phyloP scores from a whole-genome alignment of 2,888 invertebrate species.

The Rambutsinella grinnellia region DNA sequence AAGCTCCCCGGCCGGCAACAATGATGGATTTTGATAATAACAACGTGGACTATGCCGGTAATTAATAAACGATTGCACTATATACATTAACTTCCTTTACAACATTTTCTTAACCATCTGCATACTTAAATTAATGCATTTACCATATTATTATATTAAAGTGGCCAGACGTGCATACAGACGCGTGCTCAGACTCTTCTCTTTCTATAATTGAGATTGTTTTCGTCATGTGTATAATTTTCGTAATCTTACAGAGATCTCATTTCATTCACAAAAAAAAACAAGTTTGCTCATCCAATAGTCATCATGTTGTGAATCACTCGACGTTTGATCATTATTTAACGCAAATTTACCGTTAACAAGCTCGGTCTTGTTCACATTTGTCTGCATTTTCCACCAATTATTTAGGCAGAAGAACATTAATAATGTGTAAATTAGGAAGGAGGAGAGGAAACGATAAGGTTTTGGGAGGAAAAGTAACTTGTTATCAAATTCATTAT shows the following conservation, averaged over 20 bases:
- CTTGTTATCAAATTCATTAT: not conserved
- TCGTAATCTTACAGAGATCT: not conserved
- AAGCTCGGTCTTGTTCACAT: not conserved
- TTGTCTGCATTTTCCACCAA: not conserved
- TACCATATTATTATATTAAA: too few relatives aligned
- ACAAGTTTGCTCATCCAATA: not conserved
- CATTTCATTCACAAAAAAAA: not conserved
- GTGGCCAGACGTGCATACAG: too few relatives aligned
- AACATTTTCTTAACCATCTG: not conserved
- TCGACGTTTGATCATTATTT: not conserved
- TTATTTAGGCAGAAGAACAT: not conserved
- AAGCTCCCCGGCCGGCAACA: not conserved
- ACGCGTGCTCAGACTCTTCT: not conserved
- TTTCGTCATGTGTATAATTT: not conserved
- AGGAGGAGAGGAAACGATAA: not conserved
- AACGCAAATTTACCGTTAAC: not conserved
- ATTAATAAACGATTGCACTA: not conserved
- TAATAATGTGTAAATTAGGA: not conserved
- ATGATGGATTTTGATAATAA: not conserved
- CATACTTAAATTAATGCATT: not conserved
- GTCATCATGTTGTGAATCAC: not conserved
- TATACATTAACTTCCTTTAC: not conserved
- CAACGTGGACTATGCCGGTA: not conserved
- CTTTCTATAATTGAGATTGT: not conserved
- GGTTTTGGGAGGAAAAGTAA: not conserved